These are phyloP conservation scores for Coregonus sp. DNA, from an alignment of 2,797 vertebrate species.

Conservation along the genomic window DNA sequence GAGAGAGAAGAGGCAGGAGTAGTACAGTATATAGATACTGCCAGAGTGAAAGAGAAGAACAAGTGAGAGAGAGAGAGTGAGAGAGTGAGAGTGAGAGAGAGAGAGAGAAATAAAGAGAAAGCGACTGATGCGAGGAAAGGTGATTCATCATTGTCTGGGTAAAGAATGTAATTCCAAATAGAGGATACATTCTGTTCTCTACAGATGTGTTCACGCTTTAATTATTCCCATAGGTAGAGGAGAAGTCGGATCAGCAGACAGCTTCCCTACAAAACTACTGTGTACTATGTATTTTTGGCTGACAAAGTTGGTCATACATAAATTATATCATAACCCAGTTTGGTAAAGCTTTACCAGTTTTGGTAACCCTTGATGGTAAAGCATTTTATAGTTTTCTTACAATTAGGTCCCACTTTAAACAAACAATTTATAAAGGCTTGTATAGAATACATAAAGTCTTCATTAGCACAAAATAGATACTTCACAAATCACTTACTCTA, in stretches of 20 bases:
- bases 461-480: too few species aligned
- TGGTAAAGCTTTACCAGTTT: too few species aligned
- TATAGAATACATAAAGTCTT: too few species aligned
- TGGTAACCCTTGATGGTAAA: too few species aligned
- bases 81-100: background rate
- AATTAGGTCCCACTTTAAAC: too few species aligned
- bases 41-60: background rate
- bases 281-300: background rate
- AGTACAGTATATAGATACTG: background rate
- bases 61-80: background rate
- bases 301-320: background rate
- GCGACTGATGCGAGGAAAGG: background rate
- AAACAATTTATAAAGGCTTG: too few species aligned
- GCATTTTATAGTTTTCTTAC: too few species aligned
- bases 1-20: too few species aligned
- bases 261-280: background rate
- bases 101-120: background rate
- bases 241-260: background rate
- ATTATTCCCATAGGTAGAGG: background rate
- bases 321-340: too few species aligned
- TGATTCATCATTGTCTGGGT: background rate
- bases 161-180: background rate
- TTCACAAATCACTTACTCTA: too few species aligned
- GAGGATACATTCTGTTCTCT: background rate
- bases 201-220: background rate